Conservation (phyloP, 1,140 invertebrate species). For the Scylla paramamosain region DNA sequence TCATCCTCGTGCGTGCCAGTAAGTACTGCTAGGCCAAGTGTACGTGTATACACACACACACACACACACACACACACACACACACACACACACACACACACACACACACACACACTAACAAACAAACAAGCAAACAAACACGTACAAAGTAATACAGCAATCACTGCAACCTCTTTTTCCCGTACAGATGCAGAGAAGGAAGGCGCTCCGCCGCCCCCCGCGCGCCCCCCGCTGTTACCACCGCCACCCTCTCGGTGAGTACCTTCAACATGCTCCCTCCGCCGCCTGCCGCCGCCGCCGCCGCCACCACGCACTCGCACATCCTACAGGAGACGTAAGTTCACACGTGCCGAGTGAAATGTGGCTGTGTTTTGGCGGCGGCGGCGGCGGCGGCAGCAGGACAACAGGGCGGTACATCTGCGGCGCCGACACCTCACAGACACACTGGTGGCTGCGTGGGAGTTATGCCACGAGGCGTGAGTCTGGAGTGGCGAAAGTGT, state of each 20-base stretch:
- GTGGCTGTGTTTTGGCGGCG: neutral
- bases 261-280: neutral
- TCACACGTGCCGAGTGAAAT: neutral
- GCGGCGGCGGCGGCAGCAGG: neutral
- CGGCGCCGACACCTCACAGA: neutral
- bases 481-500: neutral
- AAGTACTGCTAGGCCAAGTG: neutral
- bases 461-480: neutral
- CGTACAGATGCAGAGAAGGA: neutral
- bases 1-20: slow-evolving; percentile 50
- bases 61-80: neutral
- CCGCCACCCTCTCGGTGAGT: neutral
- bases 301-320: neutral
- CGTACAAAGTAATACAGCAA: no score
- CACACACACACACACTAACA: no score
- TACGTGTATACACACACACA: no score
- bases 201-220: neutral
- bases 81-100: neutral
- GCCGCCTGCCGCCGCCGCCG: neutral
- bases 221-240: neutral
- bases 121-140: no score
- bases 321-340: neutral
- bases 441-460: neutral
- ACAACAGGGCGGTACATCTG: neutral
- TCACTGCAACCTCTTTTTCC: neutral